Base-by-base conservation (phyloP, 2,113 vertebrate species). In the Hoplias malabaricus region DNA sequence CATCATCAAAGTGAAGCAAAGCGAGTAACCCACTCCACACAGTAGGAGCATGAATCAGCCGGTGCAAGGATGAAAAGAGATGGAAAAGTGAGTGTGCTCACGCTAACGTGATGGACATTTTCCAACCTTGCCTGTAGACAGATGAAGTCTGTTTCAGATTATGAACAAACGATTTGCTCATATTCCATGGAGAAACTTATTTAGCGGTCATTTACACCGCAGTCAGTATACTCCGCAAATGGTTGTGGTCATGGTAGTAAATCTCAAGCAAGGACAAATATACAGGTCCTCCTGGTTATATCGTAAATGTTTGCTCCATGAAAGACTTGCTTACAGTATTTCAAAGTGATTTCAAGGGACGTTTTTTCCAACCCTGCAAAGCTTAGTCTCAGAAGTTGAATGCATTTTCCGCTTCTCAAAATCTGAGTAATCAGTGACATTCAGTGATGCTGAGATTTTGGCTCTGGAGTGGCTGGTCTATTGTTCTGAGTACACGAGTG, bases 1-100 rank as follows among this genome's bases (percentile, higher is more conserved):
- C 75, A 75, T 86, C 73, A 79, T 80, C 50, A 75, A 73, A 74
- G 70, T 80, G 31, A 71, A 61, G 77, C 38, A 69, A 27, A 8
- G 42, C 42, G 77, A 16, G 23, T 10, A 50, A 80, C 63, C 53
- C 69, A 71, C 73, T 31, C 46, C 6, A 40, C 36, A 14, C 4
- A 42, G 36, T 40, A 14, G 9, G 36, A 46, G 62, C 29, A 71
- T 79, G 19, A 54, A 66, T 40, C n/a, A 50, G 5, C 13, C 56
- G 23, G 5, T 27, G 14, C 27, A 0, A 23, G 53, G 33, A 25
- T 25, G 33, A 21, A n/a, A 25, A 27, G 29, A 74, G 48, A 63
- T 33, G 14, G 29, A 3, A 27, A 16, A 3, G 14, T 53, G 54
- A 59, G 23, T 46, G 29, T 29, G 23, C 3, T 67, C 59, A 62